A percentile compares a stretch with the other conserved stretches of the same genome.
Evolutionary conservation across 2,113 vertebrate species (phyloP).

Genomic region (Caranx melampygus): DNA sequence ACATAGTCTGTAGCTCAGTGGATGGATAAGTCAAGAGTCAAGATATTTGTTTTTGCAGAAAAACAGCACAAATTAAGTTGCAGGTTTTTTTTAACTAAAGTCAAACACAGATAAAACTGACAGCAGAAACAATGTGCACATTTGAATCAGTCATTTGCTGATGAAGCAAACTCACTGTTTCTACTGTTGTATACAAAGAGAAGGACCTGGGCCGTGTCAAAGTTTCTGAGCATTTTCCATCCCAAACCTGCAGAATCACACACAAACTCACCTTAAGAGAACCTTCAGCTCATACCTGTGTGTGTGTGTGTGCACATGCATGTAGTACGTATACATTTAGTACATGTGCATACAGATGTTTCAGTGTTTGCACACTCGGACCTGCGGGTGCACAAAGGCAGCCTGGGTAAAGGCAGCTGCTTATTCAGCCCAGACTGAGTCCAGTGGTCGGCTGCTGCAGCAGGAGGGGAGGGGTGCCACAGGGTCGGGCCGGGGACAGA

Average conservation of each 20-base stretch:
- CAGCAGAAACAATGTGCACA: not conserved
- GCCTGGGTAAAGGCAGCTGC: conserved; percentile 44
- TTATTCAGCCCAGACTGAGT: conserved; percentile 48
- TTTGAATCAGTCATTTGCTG: not conserved
- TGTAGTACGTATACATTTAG: conserved; percentile 10
- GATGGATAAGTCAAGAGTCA: not conserved
- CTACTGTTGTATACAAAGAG: not conserved
- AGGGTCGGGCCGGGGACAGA: conserved; percentile 78
- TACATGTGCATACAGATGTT: conserved; percentile 27
- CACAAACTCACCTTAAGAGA: not conserved
- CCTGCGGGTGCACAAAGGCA: not conserved
- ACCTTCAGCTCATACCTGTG: not conserved
- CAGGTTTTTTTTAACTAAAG: not conserved
- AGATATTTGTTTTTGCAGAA: not conserved
- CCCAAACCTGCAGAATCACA: not conserved
- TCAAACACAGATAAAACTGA: no score
- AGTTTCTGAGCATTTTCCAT: not conserved
- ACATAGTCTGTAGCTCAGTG: no score
- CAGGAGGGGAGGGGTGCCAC: conserved; percentile 31
- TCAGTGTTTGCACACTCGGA: conserved; percentile 36
- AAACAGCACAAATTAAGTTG: not conserved
- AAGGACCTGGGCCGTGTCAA: no score
- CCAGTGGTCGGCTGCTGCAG: conserved; percentile 19
- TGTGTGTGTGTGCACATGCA: not conserved
- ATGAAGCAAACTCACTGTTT: not conserved